Evolutionary conservation across 2,797 vertebrate genomes (phyloP).

Genomic region (Cuculus canorus): DNA sequence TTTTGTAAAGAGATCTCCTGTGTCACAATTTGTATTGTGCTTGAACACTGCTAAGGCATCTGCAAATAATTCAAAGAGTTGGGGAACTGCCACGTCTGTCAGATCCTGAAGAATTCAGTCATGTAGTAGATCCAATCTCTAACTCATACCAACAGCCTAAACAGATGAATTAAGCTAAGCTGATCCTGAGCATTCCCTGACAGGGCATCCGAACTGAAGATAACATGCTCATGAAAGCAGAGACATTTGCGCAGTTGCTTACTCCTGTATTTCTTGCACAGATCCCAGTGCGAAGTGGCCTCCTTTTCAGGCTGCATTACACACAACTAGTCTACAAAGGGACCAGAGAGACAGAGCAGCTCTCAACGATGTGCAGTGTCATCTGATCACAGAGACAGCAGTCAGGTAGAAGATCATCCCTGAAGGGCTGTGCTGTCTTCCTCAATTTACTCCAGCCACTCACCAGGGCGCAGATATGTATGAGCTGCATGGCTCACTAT

Average conservation of each 20-base stretch:
- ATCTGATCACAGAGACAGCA: not conserved
- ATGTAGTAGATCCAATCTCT: not conserved
- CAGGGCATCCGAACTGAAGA: not conserved
- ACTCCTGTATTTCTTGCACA: not conserved
- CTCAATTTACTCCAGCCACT: not conserved
- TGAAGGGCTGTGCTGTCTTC: not conserved
- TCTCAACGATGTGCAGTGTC: not conserved
- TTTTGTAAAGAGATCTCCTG: not conserved
- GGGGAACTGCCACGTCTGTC: conserved; percentile 4
- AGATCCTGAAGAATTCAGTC: not conserved
- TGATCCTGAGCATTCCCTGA: conserved; percentile 8
- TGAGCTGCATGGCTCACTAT: not conserved
- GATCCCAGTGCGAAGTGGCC: not conserved
- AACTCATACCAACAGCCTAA: not conserved
- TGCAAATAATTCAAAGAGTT: not conserved
- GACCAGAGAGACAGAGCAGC: not conserved
- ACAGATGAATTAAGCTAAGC: not conserved
- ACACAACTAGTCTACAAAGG: not conserved
- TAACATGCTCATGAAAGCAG: not conserved
- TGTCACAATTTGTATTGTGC: conserved; percentile 27
- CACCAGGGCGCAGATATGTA: not conserved
- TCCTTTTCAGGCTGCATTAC: not conserved
- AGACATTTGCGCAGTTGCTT: not conserved
- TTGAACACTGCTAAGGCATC: not conserved
- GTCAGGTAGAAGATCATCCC: not conserved